Evolutionary conservation across 2,113 vertebrate genomes (phyloP).

Genomic region (Sciurus niger): DNA sequence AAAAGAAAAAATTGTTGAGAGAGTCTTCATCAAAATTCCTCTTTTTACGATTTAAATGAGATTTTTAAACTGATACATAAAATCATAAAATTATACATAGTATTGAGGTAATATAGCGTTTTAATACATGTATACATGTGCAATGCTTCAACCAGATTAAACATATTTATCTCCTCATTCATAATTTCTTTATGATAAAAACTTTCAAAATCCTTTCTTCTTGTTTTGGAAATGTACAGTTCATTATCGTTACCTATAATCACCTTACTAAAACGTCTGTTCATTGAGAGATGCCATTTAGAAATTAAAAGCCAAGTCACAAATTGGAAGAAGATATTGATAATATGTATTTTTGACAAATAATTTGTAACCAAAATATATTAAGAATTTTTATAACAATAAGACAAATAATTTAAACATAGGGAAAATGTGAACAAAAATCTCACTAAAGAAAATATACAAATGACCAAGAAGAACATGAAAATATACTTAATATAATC

Average conservation of each 20-base stretch:
- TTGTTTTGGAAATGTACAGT: background rate
- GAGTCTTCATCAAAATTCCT: background rate
- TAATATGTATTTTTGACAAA: slow-evolving; percentile 37
- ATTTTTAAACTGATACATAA: background rate
- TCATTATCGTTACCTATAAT: background rate
- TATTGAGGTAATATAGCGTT: background rate
- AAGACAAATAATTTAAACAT: slow-evolving; percentile 10
- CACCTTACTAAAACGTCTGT: background rate
- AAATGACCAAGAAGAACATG: background rate
- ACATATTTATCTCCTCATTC: background rate
- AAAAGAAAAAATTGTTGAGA: slow-evolving; percentile 14
- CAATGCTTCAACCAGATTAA: background rate
- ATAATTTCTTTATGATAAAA: background rate
- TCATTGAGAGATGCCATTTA: slow-evolving; percentile 32
- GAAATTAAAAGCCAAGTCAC: slow-evolving; percentile 34
- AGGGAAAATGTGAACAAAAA: background rate
- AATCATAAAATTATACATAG: background rate
- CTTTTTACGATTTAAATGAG: background rate
- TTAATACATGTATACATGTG: background rate
- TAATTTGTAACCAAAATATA: background rate
- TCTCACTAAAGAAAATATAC: background rate
- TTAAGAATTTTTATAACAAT: background rate
- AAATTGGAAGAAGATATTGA: background rate
- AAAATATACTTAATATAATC: background rate
- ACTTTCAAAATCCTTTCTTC: background rate